These are phyloP conservation scores for Spilarctia lutea DNA, from an alignment of 2,888 invertebrate species.

Conservation along the genomic window DNA sequence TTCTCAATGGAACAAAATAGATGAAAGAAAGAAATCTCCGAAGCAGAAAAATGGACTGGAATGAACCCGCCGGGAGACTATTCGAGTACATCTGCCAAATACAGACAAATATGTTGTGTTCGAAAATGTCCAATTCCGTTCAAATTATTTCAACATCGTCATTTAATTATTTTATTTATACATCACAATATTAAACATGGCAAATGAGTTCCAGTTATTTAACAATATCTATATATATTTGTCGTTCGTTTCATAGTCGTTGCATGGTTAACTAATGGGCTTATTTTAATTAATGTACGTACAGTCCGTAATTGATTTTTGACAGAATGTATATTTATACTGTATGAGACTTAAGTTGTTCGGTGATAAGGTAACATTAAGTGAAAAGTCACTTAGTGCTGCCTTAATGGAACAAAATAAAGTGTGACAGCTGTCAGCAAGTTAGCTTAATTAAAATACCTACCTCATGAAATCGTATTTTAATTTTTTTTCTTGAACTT, in stretches of 20 bases:
- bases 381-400: not conserved
- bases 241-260: not conserved
- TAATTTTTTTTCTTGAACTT: not conserved
- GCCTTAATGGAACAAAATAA: not conserved
- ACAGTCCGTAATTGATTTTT: slow-evolving; percentile 2
- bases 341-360: not conserved
- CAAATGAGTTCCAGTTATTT: slow-evolving; percentile 10
- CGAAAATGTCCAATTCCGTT: slow-evolving; percentile 20
- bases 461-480: not conserved
- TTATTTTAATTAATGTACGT: slow-evolving; percentile 7
- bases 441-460: not conserved
- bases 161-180: not conserved
- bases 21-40: slow-evolving; percentile 72
- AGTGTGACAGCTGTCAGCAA: not conserved
- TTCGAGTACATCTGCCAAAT: slow-evolving; percentile 50
- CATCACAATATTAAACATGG: not conserved
- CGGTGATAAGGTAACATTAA: not conserved
- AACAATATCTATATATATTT: slow-evolving; percentile 5
- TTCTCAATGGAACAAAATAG: slow-evolving; percentile 71
- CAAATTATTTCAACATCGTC: slow-evolving; percentile 10
- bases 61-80: slow-evolving; percentile 56
- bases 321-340: not conserved
- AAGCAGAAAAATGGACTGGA: slow-evolving; percentile 71
- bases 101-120: slow-evolving; percentile 27
- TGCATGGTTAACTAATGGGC: slow-evolving; percentile 7